phyloP scores from a whole-genome alignment of 2,888 invertebrate species.

The Limnephilus auricula region DNA sequence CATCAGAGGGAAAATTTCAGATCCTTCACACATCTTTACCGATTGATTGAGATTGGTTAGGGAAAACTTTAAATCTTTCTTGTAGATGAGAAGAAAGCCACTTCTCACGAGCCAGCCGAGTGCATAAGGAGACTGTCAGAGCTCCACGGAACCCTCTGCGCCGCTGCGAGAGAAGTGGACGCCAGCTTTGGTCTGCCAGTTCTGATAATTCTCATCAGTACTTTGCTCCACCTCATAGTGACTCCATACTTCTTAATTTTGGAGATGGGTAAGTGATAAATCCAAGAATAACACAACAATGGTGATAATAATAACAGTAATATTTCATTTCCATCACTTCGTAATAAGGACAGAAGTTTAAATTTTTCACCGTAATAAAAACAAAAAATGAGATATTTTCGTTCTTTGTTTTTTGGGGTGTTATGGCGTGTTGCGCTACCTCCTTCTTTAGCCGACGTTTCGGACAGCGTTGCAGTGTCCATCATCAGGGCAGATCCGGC shows the following conservation, averaged over 20 bases:
- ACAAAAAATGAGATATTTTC: too few relatives aligned
- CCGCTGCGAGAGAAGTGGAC: constrained; percentile 76
- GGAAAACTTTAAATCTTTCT: constrained; percentile 44
- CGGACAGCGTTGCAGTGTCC: too few relatives aligned
- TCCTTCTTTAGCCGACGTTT: too few relatives aligned
- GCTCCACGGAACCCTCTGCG: constrained; percentile 77
- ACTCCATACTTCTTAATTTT: constrained; percentile 80
- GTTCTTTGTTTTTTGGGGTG: too few relatives aligned
- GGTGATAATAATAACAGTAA: too few relatives aligned
- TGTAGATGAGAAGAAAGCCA: constrained; percentile 65
- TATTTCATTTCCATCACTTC: too few relatives aligned
- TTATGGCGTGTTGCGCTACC: too few relatives aligned
- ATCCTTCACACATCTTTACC: neutral
- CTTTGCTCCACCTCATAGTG: constrained; percentile 79
- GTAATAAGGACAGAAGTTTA: too few relatives aligned
- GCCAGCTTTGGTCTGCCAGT: constrained; percentile 77
- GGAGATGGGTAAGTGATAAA: constrained; percentile 73
- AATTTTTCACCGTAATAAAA: too few relatives aligned
- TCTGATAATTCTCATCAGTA: constrained; percentile 77
- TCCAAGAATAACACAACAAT: too few relatives aligned
- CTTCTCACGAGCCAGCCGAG: constrained; percentile 68
- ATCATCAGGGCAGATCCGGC: too few relatives aligned
- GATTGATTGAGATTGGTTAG: neutral
- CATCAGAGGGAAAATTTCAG: neutral
- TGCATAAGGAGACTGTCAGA: constrained; percentile 75